Percentiles rank a stretch among this genome's conserved stretches.
Evolutionary conservation across 2,113 vertebrate species (phyloP).

Genomic region (Dicerorhinus sumatrensis): DNA sequence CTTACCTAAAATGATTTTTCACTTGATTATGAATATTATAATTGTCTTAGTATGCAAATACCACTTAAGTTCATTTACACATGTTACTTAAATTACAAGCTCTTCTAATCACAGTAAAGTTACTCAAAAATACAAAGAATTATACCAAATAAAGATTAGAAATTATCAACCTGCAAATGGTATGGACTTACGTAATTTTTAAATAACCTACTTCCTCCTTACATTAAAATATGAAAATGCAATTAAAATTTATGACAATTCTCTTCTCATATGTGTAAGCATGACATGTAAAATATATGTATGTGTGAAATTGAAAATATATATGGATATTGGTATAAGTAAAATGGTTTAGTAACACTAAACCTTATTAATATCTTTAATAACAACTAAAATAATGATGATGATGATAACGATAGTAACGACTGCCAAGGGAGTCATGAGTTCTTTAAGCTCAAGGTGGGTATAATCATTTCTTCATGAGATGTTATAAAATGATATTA

Average conservation of each 20-base stretch:
- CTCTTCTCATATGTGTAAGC: background rate
- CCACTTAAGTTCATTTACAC: constrained; percentile 70
- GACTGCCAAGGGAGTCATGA: background rate
- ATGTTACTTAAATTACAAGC: constrained; percentile 54
- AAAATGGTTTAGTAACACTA: background rate
- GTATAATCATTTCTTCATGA: constrained; percentile 5
- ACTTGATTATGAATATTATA: constrained; percentile 78
- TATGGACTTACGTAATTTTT: constrained; percentile 11
- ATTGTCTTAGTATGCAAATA: constrained; percentile 77
- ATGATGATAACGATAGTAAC: background rate
- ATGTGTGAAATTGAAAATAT: background rate
- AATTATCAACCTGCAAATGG: background rate
- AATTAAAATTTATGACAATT: constrained; percentile 3
- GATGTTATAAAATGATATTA: background rate
- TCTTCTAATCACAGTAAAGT: constrained; percentile 51
- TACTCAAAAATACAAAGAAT: constrained; percentile 68
- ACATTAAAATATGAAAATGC: background rate
- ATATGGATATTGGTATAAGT: background rate
- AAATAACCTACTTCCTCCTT: background rate
- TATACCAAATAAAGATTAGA: background rate
- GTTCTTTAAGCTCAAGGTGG: background rate
- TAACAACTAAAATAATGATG: background rate
- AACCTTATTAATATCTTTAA: background rate
- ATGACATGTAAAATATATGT: background rate
- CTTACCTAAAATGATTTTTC: constrained; percentile 70